These are phyloP conservation scores for Trichomalopsis sarcophagae DNA, from an alignment of 1,140 invertebrate genomes.

Conservation along the genomic window DNA sequence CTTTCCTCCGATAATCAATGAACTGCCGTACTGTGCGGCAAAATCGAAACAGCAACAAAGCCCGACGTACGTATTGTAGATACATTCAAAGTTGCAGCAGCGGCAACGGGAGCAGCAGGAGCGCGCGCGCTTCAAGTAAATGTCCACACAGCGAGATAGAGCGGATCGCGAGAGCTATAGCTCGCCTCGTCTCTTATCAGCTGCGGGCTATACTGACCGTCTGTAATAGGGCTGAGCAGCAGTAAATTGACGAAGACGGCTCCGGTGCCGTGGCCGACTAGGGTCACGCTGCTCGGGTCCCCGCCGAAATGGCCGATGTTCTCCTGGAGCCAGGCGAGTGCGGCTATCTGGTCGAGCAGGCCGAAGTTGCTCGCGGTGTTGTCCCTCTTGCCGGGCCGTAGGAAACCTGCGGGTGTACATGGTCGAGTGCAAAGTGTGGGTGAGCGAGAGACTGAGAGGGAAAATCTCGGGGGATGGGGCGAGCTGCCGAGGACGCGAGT, in stretches of 20 bases:
- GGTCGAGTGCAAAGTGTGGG: neutral
- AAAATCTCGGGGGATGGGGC: too few species aligned
- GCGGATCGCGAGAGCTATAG: neutral
- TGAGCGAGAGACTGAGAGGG: too few species aligned
- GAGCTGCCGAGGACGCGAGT: neutral
- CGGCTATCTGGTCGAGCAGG: constrained; percentile 90
- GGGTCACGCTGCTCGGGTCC: constrained; percentile 87
- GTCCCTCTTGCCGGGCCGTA: constrained; percentile 83
- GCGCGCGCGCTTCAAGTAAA: neutral
- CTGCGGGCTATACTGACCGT: constrained; percentile 20
- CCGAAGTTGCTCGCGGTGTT: constrained; percentile 89
- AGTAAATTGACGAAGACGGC: constrained; percentile 93
- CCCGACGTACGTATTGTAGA: neutral
- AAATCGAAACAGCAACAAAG: neutral
- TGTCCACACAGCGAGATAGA: neutral
- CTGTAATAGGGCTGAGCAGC: constrained; percentile 87
- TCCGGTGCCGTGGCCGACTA: constrained; percentile 96
- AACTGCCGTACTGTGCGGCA: neutral
- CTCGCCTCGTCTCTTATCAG: neutral
- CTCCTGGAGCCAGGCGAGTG: constrained; percentile 90
- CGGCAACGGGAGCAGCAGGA: neutral
- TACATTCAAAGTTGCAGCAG: neutral
- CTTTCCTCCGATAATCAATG: neutral
- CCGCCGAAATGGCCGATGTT: constrained; percentile 92
- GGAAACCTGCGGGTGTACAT: constrained; percentile 80